Base-by-base conservation (phyloP, 2,797 vertebrate genomes). In the Neoniphon sammara region DNA sequence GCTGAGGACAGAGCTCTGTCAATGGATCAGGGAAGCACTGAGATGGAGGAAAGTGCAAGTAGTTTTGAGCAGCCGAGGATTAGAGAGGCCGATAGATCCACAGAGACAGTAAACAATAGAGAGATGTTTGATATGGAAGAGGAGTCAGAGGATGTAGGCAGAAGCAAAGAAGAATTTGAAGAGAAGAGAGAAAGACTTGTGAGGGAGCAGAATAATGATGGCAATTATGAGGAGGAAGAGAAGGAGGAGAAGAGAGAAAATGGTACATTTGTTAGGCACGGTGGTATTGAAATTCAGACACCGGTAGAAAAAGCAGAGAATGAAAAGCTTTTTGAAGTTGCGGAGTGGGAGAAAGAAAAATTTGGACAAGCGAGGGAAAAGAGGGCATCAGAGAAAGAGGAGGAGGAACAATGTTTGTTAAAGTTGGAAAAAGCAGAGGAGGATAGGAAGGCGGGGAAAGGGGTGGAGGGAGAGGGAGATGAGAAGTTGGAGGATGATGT, bases 21-120 rank as follows among this genome's bases (percentile, higher is more conserved):
- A 20, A 54, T 0, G 12, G 30, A 20, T 71, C 31, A 65, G 4
- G 12, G 55, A 25, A 67, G 14, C 25, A 49, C 17, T 47, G 68
- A 75, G 31, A 34, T 71, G 21, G 65, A 80, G 7, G 44, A 47
- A 18, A 62, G 67, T 49, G 58, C 63, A 57, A 77, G 55, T 12
- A 50, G 25, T 9, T 5, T 20, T 18, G 49, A 46, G 6, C 34
- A 46, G 52, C 36, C 5, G 39, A 7, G n/a, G 5, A 20, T n/a
- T 11, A 30, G n/a, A 44, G 12, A 46, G 4, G 31, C 5, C 59
- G 23, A 44, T 4, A 30, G 18, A 27, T 36, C 23, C 14, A 70
- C 21, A 59, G 69, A 73, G 20, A 58, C n/a, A 46, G 52, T 42
- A 73, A 53, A 78, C 49, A 73, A 44, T 9, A 60, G 15, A 72